phyloP scores from a whole-genome alignment of 1,140 invertebrate genomes.

The Protaetia brevitarsis region DNA sequence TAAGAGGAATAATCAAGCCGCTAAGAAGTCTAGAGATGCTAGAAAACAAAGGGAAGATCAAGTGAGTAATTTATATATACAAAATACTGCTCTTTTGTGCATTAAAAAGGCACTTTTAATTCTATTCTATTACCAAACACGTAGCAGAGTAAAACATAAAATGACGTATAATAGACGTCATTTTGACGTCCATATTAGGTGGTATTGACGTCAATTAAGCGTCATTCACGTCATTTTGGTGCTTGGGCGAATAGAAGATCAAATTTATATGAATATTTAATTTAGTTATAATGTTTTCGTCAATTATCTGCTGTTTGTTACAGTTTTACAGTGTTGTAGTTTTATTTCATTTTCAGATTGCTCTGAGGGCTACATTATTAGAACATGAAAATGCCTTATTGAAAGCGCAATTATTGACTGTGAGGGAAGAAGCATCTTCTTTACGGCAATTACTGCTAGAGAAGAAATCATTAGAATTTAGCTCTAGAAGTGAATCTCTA shows the following conservation, averaged over 20 bases:
- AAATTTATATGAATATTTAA: too few relatives aligned
- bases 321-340: not conserved
- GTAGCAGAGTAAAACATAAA: not conserved
- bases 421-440: conserved; percentile 76
- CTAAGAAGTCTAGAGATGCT: conserved; percentile 86
- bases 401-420: conserved; percentile 71
- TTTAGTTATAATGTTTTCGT: too few relatives aligned
- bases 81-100: too few relatives aligned
- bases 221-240: too few relatives aligned
- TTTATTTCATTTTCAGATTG: conserved; percentile 58
- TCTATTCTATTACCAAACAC: too few relatives aligned
- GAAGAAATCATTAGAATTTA: conserved; percentile 42
- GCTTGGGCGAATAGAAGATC: too few relatives aligned
- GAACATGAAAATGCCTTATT: conserved; percentile 85
- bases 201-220: too few relatives aligned
- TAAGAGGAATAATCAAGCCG: conserved; percentile 84
- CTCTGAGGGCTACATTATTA: conserved; percentile 71
- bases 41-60: conserved; percentile 81
- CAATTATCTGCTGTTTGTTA: too few relatives aligned
- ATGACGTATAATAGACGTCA: not conserved
- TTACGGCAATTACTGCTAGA: conserved; percentile 61
- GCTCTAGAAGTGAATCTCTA: conserved; percentile 40
- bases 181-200: not conserved
- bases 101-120: too few relatives aligned
- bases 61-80: conserved; percentile 51